Evolutionary conservation across 2,113 vertebrate genomes (phyloP).

Genomic region (Xerus inauris): DNA sequence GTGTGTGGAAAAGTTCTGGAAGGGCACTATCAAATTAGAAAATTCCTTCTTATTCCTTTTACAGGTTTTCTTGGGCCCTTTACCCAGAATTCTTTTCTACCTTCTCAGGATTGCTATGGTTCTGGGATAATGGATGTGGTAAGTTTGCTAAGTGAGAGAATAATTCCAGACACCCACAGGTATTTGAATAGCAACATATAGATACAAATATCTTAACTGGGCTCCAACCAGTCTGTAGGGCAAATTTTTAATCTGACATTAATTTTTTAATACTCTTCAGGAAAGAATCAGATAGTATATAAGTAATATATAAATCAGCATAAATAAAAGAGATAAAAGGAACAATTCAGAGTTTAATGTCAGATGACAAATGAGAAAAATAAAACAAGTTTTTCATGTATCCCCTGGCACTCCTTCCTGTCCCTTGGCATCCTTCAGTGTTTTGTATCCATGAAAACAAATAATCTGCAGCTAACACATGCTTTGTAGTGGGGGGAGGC

Average conservation of each 20-base stretch:
- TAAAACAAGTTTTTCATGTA: background rate
- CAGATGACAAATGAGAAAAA: background rate
- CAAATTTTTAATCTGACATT: background rate
- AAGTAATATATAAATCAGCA: background rate
- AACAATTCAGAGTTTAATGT: background rate
- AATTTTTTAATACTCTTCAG: constrained; percentile 18
- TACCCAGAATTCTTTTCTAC: background rate
- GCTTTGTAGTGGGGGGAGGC: background rate
- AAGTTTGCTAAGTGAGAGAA: background rate
- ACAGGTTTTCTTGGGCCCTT: background rate
- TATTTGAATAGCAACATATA: background rate
- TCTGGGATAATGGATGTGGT: background rate
- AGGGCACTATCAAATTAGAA: background rate
- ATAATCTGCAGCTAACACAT: background rate
- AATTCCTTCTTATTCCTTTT: background rate
- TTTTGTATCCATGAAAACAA: constrained; percentile 13
- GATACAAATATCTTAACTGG: background rate
- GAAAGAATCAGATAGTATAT: background rate
- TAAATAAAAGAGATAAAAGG: background rate
- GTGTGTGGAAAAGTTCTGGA: background rate
- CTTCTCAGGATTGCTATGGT: background rate
- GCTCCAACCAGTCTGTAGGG: background rate
- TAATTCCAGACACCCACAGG: background rate
- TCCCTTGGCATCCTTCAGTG: background rate
- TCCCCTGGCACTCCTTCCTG: background rate